Evolutionary conservation across 1,140 invertebrate species (phyloP), one percentile per base, ranked within the genome.

Genomic region (Brachionus asplanchnoidis): DNA sequence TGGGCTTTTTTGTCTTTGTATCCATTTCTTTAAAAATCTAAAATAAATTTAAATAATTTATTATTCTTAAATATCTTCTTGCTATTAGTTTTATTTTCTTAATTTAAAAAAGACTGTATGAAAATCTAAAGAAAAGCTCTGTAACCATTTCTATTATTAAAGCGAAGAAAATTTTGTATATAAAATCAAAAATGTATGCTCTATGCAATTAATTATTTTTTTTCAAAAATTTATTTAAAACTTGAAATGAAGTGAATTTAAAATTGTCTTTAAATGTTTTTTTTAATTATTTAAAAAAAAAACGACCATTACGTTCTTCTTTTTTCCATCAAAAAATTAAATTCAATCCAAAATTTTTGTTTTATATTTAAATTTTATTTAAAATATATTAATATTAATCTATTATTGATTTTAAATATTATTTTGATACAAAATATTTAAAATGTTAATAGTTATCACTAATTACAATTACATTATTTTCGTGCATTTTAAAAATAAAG

Each of bases 1-100:
- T 94, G 20, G 97, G 96, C 89, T 96, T 97, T 32, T 93, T 77
- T 23, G 20, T 28, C 44, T 77, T 77, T 36, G 28, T 20, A 36
- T 70, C 66, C 66, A 70, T 70, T 40, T 32, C 66, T 70, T 28
- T 40, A 11, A 28, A 2, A 14, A 36, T 70, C 36, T 36, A 70
- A 14, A 32, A 32, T 36, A n/a, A 70, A 36, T 40, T 36, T 70
- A 36, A 70, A 70, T 60, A 60, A 60, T 20, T 60, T 60, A 60
- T 60, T 60, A 6, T 53, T 53, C 17, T 20, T 17, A 60, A 9
- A 20, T 20, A 23, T 60, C 20, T 60, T 60, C 20, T 60, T 60
- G 17, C 53, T 60, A 8, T 60, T 9, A 23, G 26, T 60, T 36
- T 36, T 36, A 6, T n/a, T 53, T 53, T 17, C 14, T 53, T 26